phyloP scores from a whole-genome alignment of 2,888 invertebrate species.

The Cataglyphis livida region DNA sequence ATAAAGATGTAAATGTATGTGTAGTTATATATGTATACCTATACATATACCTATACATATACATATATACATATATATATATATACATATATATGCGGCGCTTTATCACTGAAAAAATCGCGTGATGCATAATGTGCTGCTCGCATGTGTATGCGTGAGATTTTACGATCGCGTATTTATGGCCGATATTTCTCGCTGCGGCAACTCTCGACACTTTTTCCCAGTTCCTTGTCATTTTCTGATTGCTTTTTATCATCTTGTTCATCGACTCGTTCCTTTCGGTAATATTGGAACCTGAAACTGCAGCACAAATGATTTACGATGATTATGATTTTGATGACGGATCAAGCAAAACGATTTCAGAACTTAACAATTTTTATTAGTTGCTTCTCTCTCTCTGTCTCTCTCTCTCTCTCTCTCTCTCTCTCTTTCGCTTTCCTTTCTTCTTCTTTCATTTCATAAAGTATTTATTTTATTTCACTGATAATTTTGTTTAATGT shows the following conservation, averaged over 20 bases:
- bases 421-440: too few species aligned
- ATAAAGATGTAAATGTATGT: slow-evolving; percentile 8
- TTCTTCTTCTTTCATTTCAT: not conserved
- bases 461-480: not conserved
- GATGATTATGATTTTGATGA: not conserved
- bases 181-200: not conserved
- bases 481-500: not conserved
- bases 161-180: slow-evolving; percentile 34
- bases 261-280: slow-evolving; percentile 32
- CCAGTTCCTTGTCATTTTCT: not conserved
- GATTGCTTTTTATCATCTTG: slow-evolving; percentile 45
- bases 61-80: too few species aligned
- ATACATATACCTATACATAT: not conserved
- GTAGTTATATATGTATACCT: not conserved
- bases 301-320: not conserved
- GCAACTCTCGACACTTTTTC: not conserved
- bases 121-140: slow-evolving; percentile 18
- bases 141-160: slow-evolving; percentile 10
- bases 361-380: slow-evolving; percentile 6
- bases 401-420: not conserved
- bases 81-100: not conserved
- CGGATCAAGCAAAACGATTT: slow-evolving; percentile 4
- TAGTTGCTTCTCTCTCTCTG: not conserved
- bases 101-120: slow-evolving; percentile 39
- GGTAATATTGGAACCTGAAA: slow-evolving; percentile 2